These are phyloP conservation scores for Lasioglossum leucozonium DNA, from an alignment of 2,888 invertebrate species.

Conservation along the genomic window DNA sequence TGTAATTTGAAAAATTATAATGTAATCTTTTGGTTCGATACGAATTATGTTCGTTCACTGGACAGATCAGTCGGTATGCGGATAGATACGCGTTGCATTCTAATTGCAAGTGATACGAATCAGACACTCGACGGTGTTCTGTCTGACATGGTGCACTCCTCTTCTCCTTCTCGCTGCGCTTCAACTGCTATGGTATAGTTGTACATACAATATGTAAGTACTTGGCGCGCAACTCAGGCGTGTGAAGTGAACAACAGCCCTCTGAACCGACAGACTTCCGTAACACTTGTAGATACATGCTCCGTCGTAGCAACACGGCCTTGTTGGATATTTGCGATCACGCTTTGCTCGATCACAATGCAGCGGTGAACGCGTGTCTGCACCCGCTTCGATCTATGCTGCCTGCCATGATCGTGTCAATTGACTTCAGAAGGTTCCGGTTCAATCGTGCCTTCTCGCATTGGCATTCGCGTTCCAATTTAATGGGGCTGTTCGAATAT, in stretches of 20 bases:
- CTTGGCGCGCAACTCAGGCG: not conserved
- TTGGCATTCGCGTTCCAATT: not conserved
- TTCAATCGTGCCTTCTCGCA: not conserved
- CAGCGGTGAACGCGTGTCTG: not conserved
- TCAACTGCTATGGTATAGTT: not conserved
- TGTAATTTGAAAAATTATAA: no score
- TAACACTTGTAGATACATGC: not conserved
- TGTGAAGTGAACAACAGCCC: constrained; percentile 9
- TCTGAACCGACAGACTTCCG: constrained; percentile 5
- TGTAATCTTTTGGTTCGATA: no score
- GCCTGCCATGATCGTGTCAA: not conserved
- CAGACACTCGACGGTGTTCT: not conserved
- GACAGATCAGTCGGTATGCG: not conserved
- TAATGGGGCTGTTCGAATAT: not conserved
- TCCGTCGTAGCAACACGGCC: not conserved
- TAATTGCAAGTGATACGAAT: constrained; percentile 4
- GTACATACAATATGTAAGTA: not conserved
- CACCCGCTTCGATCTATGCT: not conserved
- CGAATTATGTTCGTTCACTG: not conserved
- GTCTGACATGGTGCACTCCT: not conserved
- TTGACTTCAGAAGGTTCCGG: not conserved
- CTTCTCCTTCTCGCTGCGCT: not conserved
- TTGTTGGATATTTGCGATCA: not conserved
- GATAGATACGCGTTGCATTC: not conserved
- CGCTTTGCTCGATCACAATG: not conserved